Evolutionary conservation across 2,113 vertebrate genomes (phyloP).

Genomic region (Sialia sialis): DNA sequence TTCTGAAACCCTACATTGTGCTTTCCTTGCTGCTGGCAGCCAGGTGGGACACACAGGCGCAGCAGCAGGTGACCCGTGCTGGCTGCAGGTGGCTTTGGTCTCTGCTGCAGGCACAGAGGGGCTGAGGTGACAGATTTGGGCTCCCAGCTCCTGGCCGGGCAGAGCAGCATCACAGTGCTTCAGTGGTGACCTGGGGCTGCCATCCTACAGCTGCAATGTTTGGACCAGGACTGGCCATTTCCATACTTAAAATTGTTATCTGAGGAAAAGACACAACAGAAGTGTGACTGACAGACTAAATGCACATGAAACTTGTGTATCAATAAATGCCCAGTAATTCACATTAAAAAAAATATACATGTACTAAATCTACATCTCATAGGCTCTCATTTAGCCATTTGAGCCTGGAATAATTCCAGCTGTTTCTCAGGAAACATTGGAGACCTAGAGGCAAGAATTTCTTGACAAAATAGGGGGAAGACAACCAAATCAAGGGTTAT

Average conservation of each 20-base stretch:
- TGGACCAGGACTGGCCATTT: background rate
- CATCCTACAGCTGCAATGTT: rapidly evolving
- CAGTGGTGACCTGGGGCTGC: background rate
- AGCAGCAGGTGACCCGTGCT: background rate
- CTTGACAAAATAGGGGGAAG: background rate
- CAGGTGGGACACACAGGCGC: rapidly evolving
- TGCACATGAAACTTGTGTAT: background rate
- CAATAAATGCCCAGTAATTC: background rate
- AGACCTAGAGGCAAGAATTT: background rate
- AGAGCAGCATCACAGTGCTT: background rate
- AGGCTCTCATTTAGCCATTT: background rate
- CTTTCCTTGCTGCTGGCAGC: background rate
- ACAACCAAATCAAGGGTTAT: background rate
- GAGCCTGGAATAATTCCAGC: background rate
- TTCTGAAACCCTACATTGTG: rapidly evolving
- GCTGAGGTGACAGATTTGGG: background rate
- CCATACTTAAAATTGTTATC: background rate
- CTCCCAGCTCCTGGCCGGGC: background rate
- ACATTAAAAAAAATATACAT: background rate
- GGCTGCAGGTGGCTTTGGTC: background rate
- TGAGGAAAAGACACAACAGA: background rate
- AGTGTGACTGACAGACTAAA: background rate
- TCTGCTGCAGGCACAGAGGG: background rate
- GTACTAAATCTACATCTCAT: rapidly evolving
- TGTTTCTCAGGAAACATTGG: background rate